These are phyloP conservation scores for Chunga burmeisteri DNA, from an alignment of 2,113 vertebrate species.

Conservation along the genomic window DNA sequence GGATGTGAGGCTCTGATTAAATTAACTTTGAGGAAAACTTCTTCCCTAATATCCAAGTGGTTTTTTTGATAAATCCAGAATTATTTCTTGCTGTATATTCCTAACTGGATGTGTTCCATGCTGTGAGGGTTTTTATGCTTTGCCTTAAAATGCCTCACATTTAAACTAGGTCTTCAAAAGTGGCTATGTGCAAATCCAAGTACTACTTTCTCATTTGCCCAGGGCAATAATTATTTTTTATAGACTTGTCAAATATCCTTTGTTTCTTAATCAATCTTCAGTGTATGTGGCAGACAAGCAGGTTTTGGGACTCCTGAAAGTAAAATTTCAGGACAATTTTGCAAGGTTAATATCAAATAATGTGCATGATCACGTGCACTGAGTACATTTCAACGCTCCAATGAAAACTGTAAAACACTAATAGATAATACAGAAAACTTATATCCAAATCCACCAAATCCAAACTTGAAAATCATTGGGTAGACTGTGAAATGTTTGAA, in stretches of 20 bases:
- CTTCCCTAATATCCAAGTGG: background rate
- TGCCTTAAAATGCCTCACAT: background rate
- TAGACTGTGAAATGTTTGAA: background rate
- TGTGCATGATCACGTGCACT: accelerated
- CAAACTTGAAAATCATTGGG: background rate
- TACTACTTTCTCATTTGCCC: background rate
- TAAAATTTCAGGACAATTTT: background rate
- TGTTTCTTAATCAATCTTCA: constrained; percentile 14
- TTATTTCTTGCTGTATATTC: background rate
- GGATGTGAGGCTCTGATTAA: background rate
- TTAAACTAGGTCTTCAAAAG: background rate
- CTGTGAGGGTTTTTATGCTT: background rate
- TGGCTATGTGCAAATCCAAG: constrained; percentile 2
- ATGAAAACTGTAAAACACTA: background rate
- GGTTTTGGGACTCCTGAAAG: background rate
- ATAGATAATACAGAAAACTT: background rate
- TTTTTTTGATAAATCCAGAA: background rate
- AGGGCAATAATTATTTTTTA: background rate
- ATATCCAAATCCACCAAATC: background rate
- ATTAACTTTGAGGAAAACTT: background rate
- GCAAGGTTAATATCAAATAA: background rate
- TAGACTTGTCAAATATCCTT: constrained; percentile 9
- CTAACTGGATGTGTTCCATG: background rate
- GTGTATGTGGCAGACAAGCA: background rate
- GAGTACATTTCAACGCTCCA: background rate